Base-by-base conservation (phyloP, 2,888 invertebrate species). In the Auanema freiburgensis region DNA sequence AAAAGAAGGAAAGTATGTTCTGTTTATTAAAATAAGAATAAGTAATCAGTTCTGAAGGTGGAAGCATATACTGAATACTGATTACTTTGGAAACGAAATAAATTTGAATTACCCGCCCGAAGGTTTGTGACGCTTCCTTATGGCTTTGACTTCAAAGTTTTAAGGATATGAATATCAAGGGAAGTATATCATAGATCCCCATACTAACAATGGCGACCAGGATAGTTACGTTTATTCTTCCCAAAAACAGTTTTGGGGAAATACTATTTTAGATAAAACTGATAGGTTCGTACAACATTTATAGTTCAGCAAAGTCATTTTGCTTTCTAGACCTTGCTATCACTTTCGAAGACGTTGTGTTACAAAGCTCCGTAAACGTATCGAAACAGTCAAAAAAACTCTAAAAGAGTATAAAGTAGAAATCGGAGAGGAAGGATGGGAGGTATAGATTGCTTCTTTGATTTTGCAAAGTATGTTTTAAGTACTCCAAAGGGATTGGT, bases 181-280 rank as follows among this genome's bases (percentile, higher is more conserved):
- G n/a, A 68, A 70, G 8, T 80, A 78, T 78, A 25, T 50, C n/a
- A 57, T 67, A 6, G 80, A 80, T 44, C 64, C 70, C 23, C 69
- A 75, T 42, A 59, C 67, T n/a, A 75, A 71, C 44, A 63, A 69
- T 21, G 79, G 80, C 18, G 79, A 78, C 42, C 68, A 71, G 18
- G 71, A 79, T 14, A 80, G 80, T 52, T 80, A 78, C 78, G 41
- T 63, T 12, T 80, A 80, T 50, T 72, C 79, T 8, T 56, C 67
- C 18, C 63, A 61, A 12, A 65, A 66, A 0, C 58, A 67, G 12
- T 80, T 80, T 57, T 70, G 72, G 67, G 72, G 69, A 16, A 59
- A 67, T 1, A 60, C 61, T 10, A 50, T 54, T 11, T 53, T 59
- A 10, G 68, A 72, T 46, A 52, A 53, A 8, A 66, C 64, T 23